Base-by-base conservation (phyloP, 2,113 vertebrate genomes). In the Nesogale talazaci region DNA sequence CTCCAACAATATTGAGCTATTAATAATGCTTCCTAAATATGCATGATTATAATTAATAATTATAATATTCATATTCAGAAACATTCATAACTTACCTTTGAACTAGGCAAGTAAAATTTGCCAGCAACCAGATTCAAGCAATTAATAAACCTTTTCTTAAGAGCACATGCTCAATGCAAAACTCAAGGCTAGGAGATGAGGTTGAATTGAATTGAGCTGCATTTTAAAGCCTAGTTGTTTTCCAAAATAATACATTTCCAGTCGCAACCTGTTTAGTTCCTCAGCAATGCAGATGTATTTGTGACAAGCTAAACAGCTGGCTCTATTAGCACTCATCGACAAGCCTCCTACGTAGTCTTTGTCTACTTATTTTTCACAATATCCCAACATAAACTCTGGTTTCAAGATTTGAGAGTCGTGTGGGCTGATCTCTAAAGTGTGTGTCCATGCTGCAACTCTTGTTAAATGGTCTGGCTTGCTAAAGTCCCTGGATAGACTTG, bases 61-160 rank as follows among this genome's bases (percentile, higher is more conserved):
- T n/a, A n/a, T n/a, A n/a, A n/a, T n/a, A n/a, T n/a, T n/a, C n/a
- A n/a, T n/a, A n/a, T n/a, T n/a, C 20, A 74, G 90, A 93, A 86
- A 84, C 92, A 57, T 84, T 92, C 19, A 74, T 69, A 84, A 57
- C 94, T 94, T 89, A 56, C 72, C n/a, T 93, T 46, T 94, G 56
- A 92, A 86, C 22, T 61, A 59, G 61, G 52, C 76, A 72, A 79
- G 31, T 84, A 31, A 79, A 86, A 88, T 93, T 92, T 90, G 4
- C 70, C 65, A 86, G 69, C 78, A 81, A 78, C 46, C 40, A 82
- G 65, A 91, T 77, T 76, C 34, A 65, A 91, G 42, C 36, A 86
- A 56, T 61, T 89, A 61, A 86, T 77, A 77, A 92, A 69, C 56
- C 69, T 2, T 61, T 77, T 59, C 2, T 40, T n/a, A n/a, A 52